Percentiles rank a stretch among this genome's conserved stretches.
These are phyloP conservation scores for Hirtodrosophila alboralis DNA, from an alignment of 2,888 invertebrate species.

Conservation along the genomic window DNA sequence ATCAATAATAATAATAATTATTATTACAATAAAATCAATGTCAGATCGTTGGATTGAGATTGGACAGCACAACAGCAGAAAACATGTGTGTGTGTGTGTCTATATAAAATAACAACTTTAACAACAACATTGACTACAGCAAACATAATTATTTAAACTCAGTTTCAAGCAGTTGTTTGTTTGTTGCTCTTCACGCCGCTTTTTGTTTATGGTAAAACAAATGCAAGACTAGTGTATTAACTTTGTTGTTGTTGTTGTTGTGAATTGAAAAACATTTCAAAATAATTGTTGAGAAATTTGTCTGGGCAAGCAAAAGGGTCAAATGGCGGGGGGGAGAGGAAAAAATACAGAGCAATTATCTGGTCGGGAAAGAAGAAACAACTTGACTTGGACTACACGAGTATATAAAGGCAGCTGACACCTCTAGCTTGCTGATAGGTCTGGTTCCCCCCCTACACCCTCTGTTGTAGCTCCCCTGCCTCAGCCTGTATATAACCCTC, in stretches of 20 bases:
- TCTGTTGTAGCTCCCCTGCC: slow-evolving; percentile 1
- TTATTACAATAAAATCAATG: slow-evolving; percentile 68
- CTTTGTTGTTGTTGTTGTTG: slow-evolving; percentile 21
- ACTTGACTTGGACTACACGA: no score
- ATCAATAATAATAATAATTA: slow-evolving; percentile 75
- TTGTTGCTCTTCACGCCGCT: slow-evolving; percentile 50
- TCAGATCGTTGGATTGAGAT: slow-evolving; percentile 46
- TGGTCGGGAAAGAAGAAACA: slow-evolving; percentile 16
- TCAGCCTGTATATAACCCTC: slow-evolving; percentile 19
- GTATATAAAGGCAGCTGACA: slow-evolving; percentile 6
- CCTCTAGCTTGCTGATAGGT: slow-evolving; percentile 9
- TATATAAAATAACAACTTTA: slow-evolving; percentile 9
- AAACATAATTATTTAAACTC: slow-evolving; percentile 69
- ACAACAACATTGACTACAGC: slow-evolving; percentile 50
- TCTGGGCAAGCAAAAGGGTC: slow-evolving; percentile 46
- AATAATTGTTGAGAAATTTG: slow-evolving; percentile 80
- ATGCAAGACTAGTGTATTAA: slow-evolving; percentile 37
- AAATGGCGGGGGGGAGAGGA: slow-evolving; percentile 4
- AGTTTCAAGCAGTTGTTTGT: slow-evolving; percentile 45
- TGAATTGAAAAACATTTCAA: slow-evolving; percentile 76
- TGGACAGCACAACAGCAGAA: slow-evolving; percentile 23
- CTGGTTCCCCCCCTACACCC: slow-evolving; percentile 22
- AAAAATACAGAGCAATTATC: slow-evolving; percentile 48
- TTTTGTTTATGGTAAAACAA: slow-evolving; percentile 58
- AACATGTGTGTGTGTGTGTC: no score